Evolutionary conservation across 2,888 invertebrate species (phyloP).

Genomic region (Arge pagana): DNA sequence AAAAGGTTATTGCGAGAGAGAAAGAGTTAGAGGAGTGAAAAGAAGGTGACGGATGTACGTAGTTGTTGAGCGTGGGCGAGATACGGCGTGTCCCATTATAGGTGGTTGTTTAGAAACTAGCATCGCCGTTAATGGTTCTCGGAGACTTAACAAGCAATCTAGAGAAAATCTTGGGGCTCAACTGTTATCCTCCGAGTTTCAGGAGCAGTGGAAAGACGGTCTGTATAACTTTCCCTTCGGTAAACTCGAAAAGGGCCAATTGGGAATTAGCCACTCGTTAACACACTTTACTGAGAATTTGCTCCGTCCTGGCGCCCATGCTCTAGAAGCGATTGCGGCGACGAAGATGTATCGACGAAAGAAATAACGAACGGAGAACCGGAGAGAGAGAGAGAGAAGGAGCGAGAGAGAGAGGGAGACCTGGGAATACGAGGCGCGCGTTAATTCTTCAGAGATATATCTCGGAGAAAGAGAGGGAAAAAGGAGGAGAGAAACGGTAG

Average conservation of each 20-base stretch:
- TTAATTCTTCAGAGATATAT: conserved; percentile 7
- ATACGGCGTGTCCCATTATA: too few relatives aligned
- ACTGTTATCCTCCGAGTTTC: background rate
- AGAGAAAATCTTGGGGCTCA: conserved; percentile 24
- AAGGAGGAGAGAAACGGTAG: too few relatives aligned
- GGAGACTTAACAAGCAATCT: conserved; percentile 21
- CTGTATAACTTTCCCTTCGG: conserved; percentile 33
- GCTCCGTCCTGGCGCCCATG: conserved; percentile 37
- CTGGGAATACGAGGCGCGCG: background rate
- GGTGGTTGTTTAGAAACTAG: conserved; percentile 20
- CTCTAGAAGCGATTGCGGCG: conserved; percentile 25
- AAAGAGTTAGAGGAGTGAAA: too few relatives aligned
- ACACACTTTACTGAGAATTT: conserved; percentile 41
- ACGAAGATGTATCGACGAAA: conserved; percentile 20
- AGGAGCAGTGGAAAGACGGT: background rate
- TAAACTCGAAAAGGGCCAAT: conserved; percentile 36
- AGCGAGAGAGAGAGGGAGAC: background rate
- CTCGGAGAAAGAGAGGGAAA: too few relatives aligned
- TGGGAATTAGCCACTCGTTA: conserved; percentile 52
- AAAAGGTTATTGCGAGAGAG: too few relatives aligned
- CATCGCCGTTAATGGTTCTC: conserved; percentile 14
- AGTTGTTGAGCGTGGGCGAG: too few relatives aligned
- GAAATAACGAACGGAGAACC: conserved; percentile 1
- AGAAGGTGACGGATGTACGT: too few relatives aligned
- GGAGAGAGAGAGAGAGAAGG: conserved; percentile 1